Evolutionary conservation across 1,140 invertebrate species (phyloP).

Genomic region (Conopomorpha cramerella): DNA sequence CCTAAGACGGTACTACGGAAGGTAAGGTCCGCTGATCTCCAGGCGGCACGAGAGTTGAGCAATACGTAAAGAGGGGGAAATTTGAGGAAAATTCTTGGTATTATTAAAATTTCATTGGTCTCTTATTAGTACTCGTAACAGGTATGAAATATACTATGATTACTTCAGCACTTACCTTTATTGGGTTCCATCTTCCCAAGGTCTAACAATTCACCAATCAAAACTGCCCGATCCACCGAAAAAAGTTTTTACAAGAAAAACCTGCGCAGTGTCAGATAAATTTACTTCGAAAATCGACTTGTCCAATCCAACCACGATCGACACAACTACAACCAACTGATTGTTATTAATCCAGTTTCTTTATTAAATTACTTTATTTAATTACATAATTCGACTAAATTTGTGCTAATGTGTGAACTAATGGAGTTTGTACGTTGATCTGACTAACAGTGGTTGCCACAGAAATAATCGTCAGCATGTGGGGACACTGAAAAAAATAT

Average conservation of each 20-base stretch:
- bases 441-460: slow-evolving; percentile 30
- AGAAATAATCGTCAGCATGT: slow-evolving; percentile 24
- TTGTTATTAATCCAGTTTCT: slow-evolving; percentile 49
- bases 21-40: no score
- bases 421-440: slow-evolving; percentile 48
- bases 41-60: no score
- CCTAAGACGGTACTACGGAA: no score
- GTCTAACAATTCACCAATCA: slow-evolving; percentile 1
- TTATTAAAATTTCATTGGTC: no score
- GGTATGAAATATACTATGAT: no score
- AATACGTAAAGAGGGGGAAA: no score
- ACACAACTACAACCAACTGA: slow-evolving; percentile 22
- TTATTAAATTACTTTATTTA: slow-evolving; percentile 57
- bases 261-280: slow-evolving; percentile 8
- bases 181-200: slow-evolving; percentile 26
- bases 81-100: no score
- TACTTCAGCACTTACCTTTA: slow-evolving; percentile 39
- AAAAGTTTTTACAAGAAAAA: slow-evolving; percentile 2
- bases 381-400: slow-evolving; percentile 57
- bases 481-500: slow-evolving; percentile 27
- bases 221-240: slow-evolving; percentile 5
- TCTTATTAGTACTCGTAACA: no score
- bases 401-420: slow-evolving; percentile 54
- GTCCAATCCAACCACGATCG: slow-evolving; percentile 28
- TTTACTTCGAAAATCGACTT: slow-evolving; percentile 5